A percentile compares a stretch with the other conserved stretches of the same genome.
Conservation (phyloP, 2,888 invertebrate species). For the Blastobasis lacticolella region DNA sequence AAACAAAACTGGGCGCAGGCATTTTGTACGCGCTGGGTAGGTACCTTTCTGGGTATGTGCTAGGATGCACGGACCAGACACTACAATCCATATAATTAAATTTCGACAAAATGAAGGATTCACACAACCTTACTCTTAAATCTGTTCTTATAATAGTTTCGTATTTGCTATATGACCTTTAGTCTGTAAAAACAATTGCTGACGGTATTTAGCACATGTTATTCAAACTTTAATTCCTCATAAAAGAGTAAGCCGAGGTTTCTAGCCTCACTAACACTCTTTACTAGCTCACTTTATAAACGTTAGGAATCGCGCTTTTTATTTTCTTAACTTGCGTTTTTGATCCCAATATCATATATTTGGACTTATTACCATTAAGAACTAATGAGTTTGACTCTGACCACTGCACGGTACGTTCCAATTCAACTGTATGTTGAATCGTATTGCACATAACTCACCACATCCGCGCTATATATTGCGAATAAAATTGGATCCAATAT, state of each 20-base stretch:
- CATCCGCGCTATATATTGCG: neutral
- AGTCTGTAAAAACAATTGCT: neutral
- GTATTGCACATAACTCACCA: neutral
- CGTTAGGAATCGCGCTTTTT: neutral
- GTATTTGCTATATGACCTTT: too few species aligned
- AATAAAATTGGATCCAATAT: slow-evolving; percentile 3
- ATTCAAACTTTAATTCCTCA: neutral
- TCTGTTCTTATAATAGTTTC: too few species aligned
- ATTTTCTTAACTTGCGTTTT: neutral
- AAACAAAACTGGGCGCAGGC: too few species aligned
- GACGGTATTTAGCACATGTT: neutral
- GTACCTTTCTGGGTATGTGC: too few species aligned
- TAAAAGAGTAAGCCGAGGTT: neutral
- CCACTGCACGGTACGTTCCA: neutral
- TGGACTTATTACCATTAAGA: neutral
- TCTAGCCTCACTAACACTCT: neutral
- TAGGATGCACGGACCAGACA: too few species aligned
- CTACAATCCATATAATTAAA: too few species aligned
- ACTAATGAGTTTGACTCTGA: neutral
- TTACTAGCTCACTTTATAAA: neutral
- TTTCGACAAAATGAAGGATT: too few species aligned
- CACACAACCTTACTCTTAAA: too few species aligned
- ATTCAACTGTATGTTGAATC: neutral
- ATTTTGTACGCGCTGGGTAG: too few species aligned
- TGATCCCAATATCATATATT: neutral